Evolutionary conservation across 2,888 invertebrate genomes (phyloP).

Genomic region (Caenorhabditis sp.): DNA sequence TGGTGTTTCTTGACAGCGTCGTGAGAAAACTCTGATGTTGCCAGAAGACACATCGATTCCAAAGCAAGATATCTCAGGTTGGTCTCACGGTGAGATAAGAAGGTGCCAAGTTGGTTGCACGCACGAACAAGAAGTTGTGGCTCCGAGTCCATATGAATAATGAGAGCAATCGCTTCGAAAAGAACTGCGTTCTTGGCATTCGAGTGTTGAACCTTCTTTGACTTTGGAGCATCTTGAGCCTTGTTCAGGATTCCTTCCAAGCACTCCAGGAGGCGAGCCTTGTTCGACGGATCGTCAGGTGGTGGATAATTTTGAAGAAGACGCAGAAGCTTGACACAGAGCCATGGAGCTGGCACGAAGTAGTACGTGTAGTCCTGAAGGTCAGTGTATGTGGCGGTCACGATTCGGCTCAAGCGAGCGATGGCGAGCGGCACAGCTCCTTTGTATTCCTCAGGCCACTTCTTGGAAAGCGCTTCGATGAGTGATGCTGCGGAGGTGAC

Average conservation of each 20-base stretch:
- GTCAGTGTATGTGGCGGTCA: constrained; percentile 98
- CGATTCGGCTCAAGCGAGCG: constrained; percentile 93
- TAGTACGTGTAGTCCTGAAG: constrained; percentile 99
- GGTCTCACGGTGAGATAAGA: constrained; percentile 94
- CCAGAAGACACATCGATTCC: constrained; percentile 99
- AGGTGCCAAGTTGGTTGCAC: constrained; percentile 98
- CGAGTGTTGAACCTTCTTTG: constrained; percentile 99
- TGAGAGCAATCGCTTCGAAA: constrained; percentile 99
- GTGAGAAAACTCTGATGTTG: constrained; percentile 99
- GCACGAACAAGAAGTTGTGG: constrained; percentile 91
- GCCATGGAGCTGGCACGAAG: constrained; percentile 99
- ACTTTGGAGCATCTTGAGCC: constrained; percentile 99
- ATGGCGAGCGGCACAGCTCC: constrained; percentile 98
- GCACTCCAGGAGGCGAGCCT: constrained; percentile 96
- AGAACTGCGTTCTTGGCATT: constrained; percentile 99
- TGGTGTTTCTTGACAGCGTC: constrained; percentile 99
- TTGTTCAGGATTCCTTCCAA: constrained; percentile 86
- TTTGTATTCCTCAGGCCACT: constrained; percentile 99
- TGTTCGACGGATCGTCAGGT: constrained; percentile 97
- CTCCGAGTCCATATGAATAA: constrained; percentile 95
- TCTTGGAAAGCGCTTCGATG: constrained; percentile 97
- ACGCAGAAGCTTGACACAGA: constrained; percentile 96
- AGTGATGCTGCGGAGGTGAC: constrained; percentile 98
- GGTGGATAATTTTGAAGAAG: constrained; percentile 98
- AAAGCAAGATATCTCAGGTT: constrained; percentile 96